These are phyloP conservation scores for Aporophyla nigra DNA, from an alignment of 2,888 invertebrate genomes.

Conservation along the genomic window DNA sequence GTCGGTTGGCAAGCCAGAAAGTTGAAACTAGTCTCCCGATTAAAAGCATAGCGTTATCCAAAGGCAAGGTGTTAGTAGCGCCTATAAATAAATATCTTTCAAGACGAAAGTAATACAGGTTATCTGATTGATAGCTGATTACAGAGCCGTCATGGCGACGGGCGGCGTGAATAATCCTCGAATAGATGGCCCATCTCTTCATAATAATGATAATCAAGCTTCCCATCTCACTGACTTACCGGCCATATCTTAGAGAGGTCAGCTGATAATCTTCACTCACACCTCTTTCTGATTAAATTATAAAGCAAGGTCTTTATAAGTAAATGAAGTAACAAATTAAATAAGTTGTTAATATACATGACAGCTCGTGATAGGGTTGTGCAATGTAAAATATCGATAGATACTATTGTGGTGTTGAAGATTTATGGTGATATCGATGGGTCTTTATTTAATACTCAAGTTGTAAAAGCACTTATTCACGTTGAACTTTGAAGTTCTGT, in stretches of 20 bases:
- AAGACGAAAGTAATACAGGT: slow-evolving; percentile 21
- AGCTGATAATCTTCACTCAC: slow-evolving; percentile 50
- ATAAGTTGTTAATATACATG: slow-evolving; percentile 40
- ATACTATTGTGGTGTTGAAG: slow-evolving; percentile 3
- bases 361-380: slow-evolving; percentile 37
- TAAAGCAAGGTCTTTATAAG: slow-evolving; percentile 46
- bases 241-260: slow-evolving; percentile 33
- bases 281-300: slow-evolving; percentile 48
- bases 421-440: neutral
- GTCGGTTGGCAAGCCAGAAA: neutral
- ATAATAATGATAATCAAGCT: slow-evolving; percentile 24
- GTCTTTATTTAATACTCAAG: neutral
- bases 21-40: neutral
- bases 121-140: slow-evolving; percentile 22
- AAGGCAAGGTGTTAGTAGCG: neutral
- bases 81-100: neutral
- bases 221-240: neutral
- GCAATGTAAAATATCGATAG: slow-evolving; percentile 34
- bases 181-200: slow-evolving; percentile 30
- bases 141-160: slow-evolving; percentile 4
- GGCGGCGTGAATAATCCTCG: slow-evolving; percentile 8
- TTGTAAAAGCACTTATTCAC: neutral
- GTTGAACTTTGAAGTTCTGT: too few species aligned
- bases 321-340: slow-evolving; percentile 54
- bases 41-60: neutral